Evolutionary conservation across 2,888 invertebrate genomes (phyloP).

Genomic region (Dynastes hyllus): DNA sequence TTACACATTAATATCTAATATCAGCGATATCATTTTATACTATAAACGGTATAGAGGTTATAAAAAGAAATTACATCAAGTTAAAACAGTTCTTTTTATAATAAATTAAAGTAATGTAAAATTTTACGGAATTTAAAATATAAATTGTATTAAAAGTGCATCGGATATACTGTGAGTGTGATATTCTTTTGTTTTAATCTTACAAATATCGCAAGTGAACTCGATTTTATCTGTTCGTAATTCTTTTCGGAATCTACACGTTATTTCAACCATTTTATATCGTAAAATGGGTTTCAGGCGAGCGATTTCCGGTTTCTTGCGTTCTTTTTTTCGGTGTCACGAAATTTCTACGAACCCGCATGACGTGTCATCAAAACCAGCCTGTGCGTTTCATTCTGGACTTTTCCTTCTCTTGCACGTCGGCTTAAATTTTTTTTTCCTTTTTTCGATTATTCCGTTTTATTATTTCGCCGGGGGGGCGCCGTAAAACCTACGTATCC

Average conservation of each 20-base stretch:
- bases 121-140: too few species aligned
- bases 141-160: too few species aligned
- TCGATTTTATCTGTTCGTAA: background rate
- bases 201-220: background rate
- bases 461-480: constrained; percentile 7
- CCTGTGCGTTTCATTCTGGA: constrained; percentile 13
- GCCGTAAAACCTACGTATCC: background rate
- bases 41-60: too few species aligned
- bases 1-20: too few species aligned
- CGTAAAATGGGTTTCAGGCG: background rate
- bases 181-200: background rate
- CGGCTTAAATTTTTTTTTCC: constrained; percentile 1
- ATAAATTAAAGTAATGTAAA: too few species aligned
- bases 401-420: constrained; percentile 7
- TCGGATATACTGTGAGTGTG: background rate
- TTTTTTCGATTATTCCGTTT: constrained; percentile 7
- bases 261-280: too few species aligned
- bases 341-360: constrained; percentile 35
- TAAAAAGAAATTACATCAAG: too few species aligned
- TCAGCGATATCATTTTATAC: too few species aligned
- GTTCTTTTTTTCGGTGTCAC: constrained; percentile 11
- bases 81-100: too few species aligned
- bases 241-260: background rate
- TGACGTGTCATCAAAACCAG: constrained; percentile 34
- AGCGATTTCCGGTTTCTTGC: constrained; percentile 37